Evolutionary conservation across 2,113 vertebrate species (phyloP).

Genomic region (Corythaixoides concolor): DNA sequence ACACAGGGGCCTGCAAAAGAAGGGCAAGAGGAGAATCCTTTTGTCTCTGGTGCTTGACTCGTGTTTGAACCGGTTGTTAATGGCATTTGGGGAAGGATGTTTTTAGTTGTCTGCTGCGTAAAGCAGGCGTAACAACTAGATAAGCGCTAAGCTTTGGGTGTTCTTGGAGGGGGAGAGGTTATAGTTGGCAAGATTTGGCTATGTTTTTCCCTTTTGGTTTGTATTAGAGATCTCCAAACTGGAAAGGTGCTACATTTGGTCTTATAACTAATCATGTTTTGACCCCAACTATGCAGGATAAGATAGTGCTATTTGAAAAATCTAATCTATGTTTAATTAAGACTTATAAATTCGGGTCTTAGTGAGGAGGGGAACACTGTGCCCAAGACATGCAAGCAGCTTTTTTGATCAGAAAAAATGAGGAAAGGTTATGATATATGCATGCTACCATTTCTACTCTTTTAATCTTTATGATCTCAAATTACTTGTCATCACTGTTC

Average conservation of each 20-base stretch:
- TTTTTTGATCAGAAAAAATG: conserved; percentile 18
- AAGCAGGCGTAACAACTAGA: background rate
- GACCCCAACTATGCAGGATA: background rate
- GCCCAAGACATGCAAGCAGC: background rate
- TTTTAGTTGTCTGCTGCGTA: background rate
- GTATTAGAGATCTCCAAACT: background rate
- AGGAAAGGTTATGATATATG: conserved; percentile 23
- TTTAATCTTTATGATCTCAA: conserved; percentile 7
- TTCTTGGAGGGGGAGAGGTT: background rate
- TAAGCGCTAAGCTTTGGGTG: background rate
- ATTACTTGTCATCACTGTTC: background rate
- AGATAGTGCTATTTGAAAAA: conserved; percentile 34
- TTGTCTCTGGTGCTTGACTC: background rate
- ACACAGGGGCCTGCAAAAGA: background rate
- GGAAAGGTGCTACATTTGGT: background rate
- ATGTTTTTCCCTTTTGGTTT: background rate
- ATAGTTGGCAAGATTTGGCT: background rate
- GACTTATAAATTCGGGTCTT: conserved; percentile 16
- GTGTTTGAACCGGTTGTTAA: background rate
- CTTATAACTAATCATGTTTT: background rate
- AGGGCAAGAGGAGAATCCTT: background rate
- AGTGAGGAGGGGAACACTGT: background rate
- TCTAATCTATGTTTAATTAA: conserved; percentile 32
- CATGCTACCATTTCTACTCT: background rate
- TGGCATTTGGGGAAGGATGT: background rate